phyloP scores from a whole-genome alignment of 2,797 vertebrate genomes.

The Ispidina picta region DNA sequence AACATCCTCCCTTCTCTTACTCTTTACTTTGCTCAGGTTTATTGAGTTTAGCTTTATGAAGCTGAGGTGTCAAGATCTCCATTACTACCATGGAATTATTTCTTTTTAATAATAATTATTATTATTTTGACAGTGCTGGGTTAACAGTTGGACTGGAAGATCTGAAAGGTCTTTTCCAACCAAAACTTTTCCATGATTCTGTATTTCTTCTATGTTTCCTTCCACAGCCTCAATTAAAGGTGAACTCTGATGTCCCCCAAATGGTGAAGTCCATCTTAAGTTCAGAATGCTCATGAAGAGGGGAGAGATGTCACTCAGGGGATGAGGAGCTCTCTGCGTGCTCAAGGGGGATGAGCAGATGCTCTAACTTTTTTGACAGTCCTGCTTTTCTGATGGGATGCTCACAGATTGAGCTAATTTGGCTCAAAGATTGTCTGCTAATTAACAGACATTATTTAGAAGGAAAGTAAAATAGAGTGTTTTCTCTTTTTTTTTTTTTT shows the following conservation, averaged over 20 bases:
- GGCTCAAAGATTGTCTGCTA: background rate
- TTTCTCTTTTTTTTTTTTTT: background rate
- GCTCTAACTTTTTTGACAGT: background rate
- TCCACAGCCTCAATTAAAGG: background rate
- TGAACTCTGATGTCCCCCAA: background rate
- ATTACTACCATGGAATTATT: background rate
- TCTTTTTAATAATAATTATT: background rate
- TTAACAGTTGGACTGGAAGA: background rate
- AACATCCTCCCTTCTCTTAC: background rate
- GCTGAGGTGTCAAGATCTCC: background rate
- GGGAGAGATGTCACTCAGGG: accelerated
- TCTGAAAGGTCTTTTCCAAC: background rate
- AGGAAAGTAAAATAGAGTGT: background rate
- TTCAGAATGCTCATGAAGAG: background rate
- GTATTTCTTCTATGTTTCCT: background rate
- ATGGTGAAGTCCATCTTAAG: background rate
- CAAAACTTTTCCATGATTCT: background rate
- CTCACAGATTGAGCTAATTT: background rate
- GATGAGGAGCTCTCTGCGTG: background rate
- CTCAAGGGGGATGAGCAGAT: background rate
- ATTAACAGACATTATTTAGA: background rate
- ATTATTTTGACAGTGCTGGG: background rate
- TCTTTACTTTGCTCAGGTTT: background rate
- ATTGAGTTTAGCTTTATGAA: background rate
- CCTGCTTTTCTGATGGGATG: background rate